Conservation (phyloP, 2,888 invertebrate genomes). For the Cerastoderma edule region DNA sequence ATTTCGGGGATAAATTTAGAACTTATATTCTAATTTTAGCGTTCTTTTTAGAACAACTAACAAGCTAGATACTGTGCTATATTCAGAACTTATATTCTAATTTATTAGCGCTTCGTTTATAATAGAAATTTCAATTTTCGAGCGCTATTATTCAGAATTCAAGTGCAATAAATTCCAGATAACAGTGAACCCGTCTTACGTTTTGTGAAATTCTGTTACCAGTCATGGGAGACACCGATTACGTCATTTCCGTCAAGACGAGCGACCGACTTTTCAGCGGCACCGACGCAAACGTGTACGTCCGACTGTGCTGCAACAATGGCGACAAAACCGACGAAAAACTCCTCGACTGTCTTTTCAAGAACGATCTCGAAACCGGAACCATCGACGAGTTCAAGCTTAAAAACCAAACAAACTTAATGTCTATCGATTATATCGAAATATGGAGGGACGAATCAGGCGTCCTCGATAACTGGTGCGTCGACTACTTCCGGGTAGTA, state of each 20-base stretch:
- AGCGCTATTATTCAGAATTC: neutral
- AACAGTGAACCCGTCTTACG: neutral
- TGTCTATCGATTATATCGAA: conserved; percentile 74
- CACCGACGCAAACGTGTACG: conserved; percentile 82
- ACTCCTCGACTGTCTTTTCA: conserved; percentile 78
- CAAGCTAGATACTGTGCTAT: no score
- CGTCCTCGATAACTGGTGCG: conserved; percentile 82
- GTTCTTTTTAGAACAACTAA: no score
- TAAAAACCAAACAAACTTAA: conserved; percentile 27
- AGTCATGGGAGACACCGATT: conserved; percentile 39
- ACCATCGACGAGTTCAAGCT: conserved; percentile 77
- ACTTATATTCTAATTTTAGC: no score
- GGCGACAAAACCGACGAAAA: conserved; percentile 75
- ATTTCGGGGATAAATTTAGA: no score
- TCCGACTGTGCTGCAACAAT: conserved; percentile 80
- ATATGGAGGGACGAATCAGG: conserved; percentile 82
- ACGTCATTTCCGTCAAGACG: conserved; percentile 80
- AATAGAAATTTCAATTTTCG: neutral
- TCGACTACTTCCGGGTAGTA: conserved; percentile 71
- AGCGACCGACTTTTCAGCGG: conserved; percentile 83
- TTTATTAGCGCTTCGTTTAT: neutral
- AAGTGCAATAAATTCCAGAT: neutral
- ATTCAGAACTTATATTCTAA: no score
- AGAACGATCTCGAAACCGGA: conserved; percentile 80
- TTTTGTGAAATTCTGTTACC: neutral